Evolutionary conservation across 37 sponge, comb jelly and placozoan species (phyloP).

Genomic region (Chondrilla cf. caribensis): DNA sequence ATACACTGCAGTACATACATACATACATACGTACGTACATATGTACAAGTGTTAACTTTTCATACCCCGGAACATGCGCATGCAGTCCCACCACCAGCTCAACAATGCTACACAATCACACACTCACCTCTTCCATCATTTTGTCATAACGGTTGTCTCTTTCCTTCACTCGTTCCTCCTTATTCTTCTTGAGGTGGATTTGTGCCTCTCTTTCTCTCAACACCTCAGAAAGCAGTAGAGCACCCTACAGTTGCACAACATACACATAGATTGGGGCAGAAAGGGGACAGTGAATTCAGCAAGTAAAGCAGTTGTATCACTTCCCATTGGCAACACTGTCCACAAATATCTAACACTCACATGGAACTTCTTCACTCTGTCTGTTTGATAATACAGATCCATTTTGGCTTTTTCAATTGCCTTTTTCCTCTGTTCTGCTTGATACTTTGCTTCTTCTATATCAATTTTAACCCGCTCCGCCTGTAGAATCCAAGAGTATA

Average conservation of each 20-base stretch:
- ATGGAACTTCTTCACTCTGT: constrained; percentile 83
- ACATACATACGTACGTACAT: not conserved
- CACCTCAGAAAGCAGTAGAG: constrained; percentile 75
- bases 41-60: not conserved
- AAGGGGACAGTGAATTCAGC: not conserved
- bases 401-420: constrained; percentile 86
- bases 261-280: not conserved
- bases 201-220: constrained; percentile 82
- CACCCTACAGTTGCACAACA: constrained; percentile 46
- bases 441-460: constrained; percentile 67
- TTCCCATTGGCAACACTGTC: not conserved
- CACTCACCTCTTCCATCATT: constrained; percentile 42
- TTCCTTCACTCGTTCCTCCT: constrained; percentile 34
- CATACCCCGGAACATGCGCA: no score
- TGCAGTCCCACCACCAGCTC: no score
- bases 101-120: not conserved
- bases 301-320: not conserved
- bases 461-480: constrained; percentile 66
- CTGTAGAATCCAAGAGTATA: constrained; percentile 23
- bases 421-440: constrained; percentile 70
- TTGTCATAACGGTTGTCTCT: constrained; percentile 40
- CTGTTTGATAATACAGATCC: constrained; percentile 80
- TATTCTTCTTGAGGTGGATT: constrained; percentile 63
- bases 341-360: constrained; percentile 29
- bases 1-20: not conserved